Percentiles rank a stretch among this genome's conserved stretches.
These are phyloP conservation scores for Platycercus adscitus DNA, from an alignment of 2,113 vertebrate genomes.

Conservation along the genomic window DNA sequence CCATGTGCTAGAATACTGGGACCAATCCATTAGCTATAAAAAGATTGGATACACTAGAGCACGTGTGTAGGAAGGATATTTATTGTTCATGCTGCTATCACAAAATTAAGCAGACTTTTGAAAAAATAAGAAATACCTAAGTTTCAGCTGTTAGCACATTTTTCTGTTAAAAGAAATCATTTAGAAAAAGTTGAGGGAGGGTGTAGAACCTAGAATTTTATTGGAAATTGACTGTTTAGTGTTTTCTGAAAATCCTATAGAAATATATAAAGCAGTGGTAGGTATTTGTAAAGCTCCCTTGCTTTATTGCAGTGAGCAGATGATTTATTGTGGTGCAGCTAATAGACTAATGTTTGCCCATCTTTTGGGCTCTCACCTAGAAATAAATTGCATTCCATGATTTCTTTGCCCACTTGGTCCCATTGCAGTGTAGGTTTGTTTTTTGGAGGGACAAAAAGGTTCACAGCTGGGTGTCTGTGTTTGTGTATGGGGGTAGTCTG, in stretches of 20 bases:
- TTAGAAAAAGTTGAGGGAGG: not conserved
- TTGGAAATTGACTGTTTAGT: not conserved
- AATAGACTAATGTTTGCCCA: not conserved
- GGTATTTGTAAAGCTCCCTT: not conserved
- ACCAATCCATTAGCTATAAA: not conserved
- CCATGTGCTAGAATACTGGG: not conserved
- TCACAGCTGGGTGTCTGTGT: accelerated
- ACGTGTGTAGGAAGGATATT: not conserved
- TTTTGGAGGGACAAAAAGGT: not conserved
- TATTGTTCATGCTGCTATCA: not conserved
- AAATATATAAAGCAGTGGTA: not conserved
- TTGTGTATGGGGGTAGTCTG: not conserved
- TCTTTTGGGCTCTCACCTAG: not conserved
- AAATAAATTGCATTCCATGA: not conserved
- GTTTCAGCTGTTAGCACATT: not conserved
- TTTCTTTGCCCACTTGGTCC: not conserved
- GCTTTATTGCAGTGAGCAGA: not conserved
- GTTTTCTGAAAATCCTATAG: not conserved
- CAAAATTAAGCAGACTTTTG: not conserved
- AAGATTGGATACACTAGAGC: not conserved
- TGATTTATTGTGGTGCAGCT: not conserved
- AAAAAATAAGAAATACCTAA: not conserved
- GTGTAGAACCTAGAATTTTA: not conserved
- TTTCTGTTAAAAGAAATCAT: not conserved
- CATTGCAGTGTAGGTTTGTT: not conserved